Evolutionary conservation across 2,797 vertebrate species (phyloP), one percentile per base, ranked within the genome.

Genomic region (Channa striata): DNA sequence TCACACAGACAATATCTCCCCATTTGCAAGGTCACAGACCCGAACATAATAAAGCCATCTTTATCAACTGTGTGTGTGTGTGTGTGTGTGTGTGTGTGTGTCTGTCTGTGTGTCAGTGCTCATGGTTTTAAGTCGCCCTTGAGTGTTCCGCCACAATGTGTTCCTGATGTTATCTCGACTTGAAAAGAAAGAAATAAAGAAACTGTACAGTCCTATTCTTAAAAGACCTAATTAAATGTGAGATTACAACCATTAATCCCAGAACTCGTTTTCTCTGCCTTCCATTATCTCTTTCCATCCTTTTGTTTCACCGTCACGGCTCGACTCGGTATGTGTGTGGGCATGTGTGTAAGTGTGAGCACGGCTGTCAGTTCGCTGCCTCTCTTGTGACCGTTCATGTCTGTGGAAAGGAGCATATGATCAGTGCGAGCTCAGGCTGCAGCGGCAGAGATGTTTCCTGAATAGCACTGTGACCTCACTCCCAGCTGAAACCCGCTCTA

Each of bases 1-100:
- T 47, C 60, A 64, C 11, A 68, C 17, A 30, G 21, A 54, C 8
- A 47, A 7, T 52, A 56, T 72, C 53, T 68, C 36, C 20, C 21
- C 20, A 33, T 77, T 51, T 76, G 56, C 81, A 78, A 86, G 74
- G 78, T 85, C 71, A 68, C 51, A 42, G 59, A 60, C 52, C 58
- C 68, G 64, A 46, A 43, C 49, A 65, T 36, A 50, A 72, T 68
- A 79, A 74, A 7, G 10, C 54, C 61, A 54, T 72, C 64, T 84
- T 39, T 37, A 56, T 72, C 59, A 33, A 0, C 11, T 19, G 47
- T 47, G 62, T 60, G 43, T 47, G 30, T 53, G 43, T n/a, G n/a
- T n/a, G n/a, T n/a, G n/a, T n/a, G n/a, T n/a, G 25, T 30, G 4
- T 30, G 25, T 30, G 25, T 30, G 4, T 30, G 25, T 30, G 25